These are phyloP conservation scores for Nymphicus hollandicus DNA, from an alignment of 2,113 vertebrate genomes.

Conservation along the genomic window DNA sequence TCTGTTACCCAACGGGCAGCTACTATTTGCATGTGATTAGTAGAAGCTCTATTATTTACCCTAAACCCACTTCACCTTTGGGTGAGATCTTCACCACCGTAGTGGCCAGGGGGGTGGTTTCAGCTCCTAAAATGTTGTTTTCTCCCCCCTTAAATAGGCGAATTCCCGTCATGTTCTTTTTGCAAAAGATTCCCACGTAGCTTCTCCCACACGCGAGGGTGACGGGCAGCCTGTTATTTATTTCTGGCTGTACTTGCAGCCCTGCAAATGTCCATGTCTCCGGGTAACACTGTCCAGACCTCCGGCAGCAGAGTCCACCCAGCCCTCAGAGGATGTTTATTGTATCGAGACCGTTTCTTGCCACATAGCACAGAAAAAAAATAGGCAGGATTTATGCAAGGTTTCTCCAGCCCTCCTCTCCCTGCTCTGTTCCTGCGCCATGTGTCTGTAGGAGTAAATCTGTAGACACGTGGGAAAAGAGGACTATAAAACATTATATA, in stretches of 20 bases:
- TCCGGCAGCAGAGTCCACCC: not conserved
- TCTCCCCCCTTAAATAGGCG: fast-evolving
- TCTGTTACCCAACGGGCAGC: not conserved
- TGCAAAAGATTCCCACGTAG: not conserved
- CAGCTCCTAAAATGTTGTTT: not conserved
- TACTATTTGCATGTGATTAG: conserved; percentile 21
- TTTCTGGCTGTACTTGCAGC: not conserved
- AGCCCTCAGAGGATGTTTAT: conserved; percentile 30
- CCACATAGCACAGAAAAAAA: not conserved
- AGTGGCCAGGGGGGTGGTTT: not conserved
- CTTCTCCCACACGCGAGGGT: not conserved
- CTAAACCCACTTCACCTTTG: not conserved
- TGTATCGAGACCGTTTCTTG: not conserved
- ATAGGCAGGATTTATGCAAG: not conserved
- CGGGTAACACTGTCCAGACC: conserved; percentile 22
- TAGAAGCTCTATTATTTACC: not conserved
- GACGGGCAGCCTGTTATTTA: not conserved
- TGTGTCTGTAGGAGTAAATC: not conserved
- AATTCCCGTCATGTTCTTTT: not conserved
- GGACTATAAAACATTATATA: not conserved
- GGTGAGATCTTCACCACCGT: not conserved
- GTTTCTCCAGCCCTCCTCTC: not conserved
- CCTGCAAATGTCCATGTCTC: not conserved
- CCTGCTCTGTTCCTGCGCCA: not conserved
- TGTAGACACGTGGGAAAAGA: not conserved